A percentile compares a stretch with the other conserved stretches of the same genome.
Conservation (phyloP, 2,113 vertebrate genomes). For the Anser brachyrhynchus region DNA sequence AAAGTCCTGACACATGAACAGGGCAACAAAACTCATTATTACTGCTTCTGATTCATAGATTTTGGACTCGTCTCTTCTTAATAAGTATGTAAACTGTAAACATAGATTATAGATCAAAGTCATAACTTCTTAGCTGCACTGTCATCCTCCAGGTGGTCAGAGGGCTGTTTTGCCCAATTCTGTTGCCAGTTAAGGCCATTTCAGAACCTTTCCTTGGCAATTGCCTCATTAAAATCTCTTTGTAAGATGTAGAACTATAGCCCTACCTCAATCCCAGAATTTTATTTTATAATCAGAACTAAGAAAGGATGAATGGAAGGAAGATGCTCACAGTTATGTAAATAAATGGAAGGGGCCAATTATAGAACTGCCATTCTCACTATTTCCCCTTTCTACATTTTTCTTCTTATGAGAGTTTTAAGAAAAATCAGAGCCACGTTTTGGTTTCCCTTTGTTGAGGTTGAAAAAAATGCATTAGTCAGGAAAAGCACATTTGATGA, state of each 20-base stretch:
- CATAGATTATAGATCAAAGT: not conserved
- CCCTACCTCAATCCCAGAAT: not conserved
- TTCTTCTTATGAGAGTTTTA: not conserved
- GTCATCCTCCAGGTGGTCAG: not conserved
- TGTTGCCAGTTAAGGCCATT: not conserved
- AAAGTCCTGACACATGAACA: not conserved
- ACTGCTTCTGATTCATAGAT: not conserved
- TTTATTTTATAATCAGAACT: not conserved
- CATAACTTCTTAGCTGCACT: not conserved
- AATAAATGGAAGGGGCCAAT: slow-evolving; percentile 15
- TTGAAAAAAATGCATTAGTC: slow-evolving; percentile 6
- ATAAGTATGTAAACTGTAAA: not conserved
- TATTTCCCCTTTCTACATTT: slow-evolving; percentile 16
- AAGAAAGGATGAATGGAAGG: slow-evolving; percentile 34
- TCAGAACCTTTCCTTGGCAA: not conserved
- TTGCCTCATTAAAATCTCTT: not conserved
- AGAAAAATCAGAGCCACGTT: slow-evolving; percentile 1
- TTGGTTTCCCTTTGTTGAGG: not conserved
- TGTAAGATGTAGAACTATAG: not conserved
- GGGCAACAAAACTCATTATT: not conserved
- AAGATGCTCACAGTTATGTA: slow-evolving; percentile 44
- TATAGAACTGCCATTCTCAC: slow-evolving; percentile 31
- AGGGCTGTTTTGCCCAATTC: not conserved
- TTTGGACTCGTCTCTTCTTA: not conserved
- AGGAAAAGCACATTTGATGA: slow-evolving; percentile 25